Evolutionary conservation across 2,113 vertebrate species (phyloP), one percentile per base, ranked within the genome.

Genomic region (Siniperca knerii): DNA sequence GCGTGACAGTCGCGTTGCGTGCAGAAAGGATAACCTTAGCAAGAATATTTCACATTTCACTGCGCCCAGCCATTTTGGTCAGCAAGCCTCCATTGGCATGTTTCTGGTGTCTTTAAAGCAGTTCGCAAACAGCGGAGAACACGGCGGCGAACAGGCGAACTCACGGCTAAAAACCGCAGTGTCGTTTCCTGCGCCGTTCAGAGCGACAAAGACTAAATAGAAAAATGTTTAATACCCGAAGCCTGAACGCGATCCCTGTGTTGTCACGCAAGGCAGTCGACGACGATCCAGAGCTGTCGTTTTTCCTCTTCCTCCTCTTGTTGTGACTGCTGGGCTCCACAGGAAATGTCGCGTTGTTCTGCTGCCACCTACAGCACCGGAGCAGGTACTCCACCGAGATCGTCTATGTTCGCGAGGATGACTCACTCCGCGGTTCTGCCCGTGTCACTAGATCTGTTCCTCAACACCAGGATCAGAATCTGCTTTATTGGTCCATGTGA

Each of bases 41-140:
- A 76, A 57, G 85, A 90, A 90, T 89, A 88, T 93, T 94, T 94
- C 93, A 95, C 93, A 95, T 95, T 90, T 94, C 89, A 93, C 89
- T 93, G 93, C 93, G 93, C 87, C 93, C 94, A 94, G 94, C 94
- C 94, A 95, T 95, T 92, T 95, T 95, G 93, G 81, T 91, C 93
- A 86, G 90, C 90, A 74, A 93, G 93, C 90, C 93, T 94, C 93
- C 93, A 93, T 91, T 91, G 91, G 92, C 91, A 94, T 93, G 93
- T 93, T 92, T 85, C 91, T 88, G 87, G 72, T 77, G 88, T 62
- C 79, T 91, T 81, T 54, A 83, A 64, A 75, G 87, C 84, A 57
- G 85, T 60, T 68, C 62, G 18, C 77, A 55, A 69, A 57, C 76
- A 50, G 79, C 85, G 58, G 74, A 29, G 25, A 58, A 48, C 61